Conservation (phyloP, 2,888 invertebrate species). For the Odontocolon sp. region DNA sequence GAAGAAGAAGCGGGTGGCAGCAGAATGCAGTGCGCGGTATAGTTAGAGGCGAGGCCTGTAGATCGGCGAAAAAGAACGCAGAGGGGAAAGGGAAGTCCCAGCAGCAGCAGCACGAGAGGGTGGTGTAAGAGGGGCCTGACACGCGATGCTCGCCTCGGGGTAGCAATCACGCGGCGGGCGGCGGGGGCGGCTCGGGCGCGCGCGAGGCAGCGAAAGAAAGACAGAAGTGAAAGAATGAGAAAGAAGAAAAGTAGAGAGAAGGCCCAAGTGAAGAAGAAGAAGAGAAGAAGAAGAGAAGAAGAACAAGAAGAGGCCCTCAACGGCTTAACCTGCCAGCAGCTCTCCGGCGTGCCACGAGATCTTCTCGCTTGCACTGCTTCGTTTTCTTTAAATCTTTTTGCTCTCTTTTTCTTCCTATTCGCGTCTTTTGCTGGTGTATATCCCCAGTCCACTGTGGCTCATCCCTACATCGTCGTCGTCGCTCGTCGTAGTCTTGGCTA, state of each 20-base stretch:
- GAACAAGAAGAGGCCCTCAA: conserved; percentile 43
- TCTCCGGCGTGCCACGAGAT: conserved; percentile 2
- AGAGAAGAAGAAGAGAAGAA: conserved; percentile 14
- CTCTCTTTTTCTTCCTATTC: conserved; percentile 50
- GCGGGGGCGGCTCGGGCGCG: conserved; percentile 77
- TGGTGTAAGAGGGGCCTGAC: conserved; percentile 79
- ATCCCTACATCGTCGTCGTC: conserved; percentile 60
- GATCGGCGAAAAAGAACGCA: conserved; percentile 50
- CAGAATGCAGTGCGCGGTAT: conserved; percentile 24
- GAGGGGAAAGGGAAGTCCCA: conserved; percentile 36
- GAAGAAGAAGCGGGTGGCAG: conserved; percentile 42
- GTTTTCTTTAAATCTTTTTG: conserved; percentile 44
- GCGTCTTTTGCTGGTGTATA: conserved; percentile 6
- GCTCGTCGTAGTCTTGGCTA: conserved; percentile 30
- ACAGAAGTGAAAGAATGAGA: conserved; percentile 27
- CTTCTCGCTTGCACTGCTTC: conserved; percentile 42
- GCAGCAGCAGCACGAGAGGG: conserved; percentile 66
- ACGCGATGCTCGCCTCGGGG: conserved; percentile 80
- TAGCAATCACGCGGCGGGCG: conserved; percentile 79
- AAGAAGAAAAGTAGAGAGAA: conserved; percentile 23
- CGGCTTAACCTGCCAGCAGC: conserved; percentile 53
- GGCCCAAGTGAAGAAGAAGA: background rate
- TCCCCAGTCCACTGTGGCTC: conserved; percentile 52
- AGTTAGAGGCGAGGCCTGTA: conserved; percentile 47
- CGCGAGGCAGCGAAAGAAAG: conserved; percentile 49